Evolutionary conservation across 2,888 invertebrate genomes (phyloP), one percentile per base, ranked within the genome.

Genomic region (Rapana venosa): DNA sequence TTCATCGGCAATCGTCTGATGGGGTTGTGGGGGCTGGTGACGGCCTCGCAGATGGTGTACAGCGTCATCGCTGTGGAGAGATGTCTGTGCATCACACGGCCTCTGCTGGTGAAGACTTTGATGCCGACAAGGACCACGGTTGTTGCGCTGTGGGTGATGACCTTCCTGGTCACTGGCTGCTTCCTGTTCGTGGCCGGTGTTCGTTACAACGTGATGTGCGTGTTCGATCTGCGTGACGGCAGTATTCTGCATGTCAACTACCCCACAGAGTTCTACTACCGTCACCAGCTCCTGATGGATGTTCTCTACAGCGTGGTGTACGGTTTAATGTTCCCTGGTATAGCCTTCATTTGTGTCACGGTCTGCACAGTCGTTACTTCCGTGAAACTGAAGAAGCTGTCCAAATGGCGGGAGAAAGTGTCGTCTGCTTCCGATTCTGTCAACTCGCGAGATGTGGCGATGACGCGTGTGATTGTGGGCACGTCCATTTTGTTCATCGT

Each of bases 51-150:
- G 13, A 22, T 47, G 4, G 81, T 83, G 36, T 83, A 36, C n/a
- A 83, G 36, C 47, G 81, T 47, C 30, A 83, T 83, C 20, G 81
- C 81, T 22, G 22, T 47, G 13, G 81, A 83, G 26, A 83, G 81
- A 47, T 83, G 81, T 83, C 81, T 83, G 81, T 83, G 81, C 36
- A 30, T 83, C 36, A 83, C 36, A 36, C 81, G 81, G 30, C 81
- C 81, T 47, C 81, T 83, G 0, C 47, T 83, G 81, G 81, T 47
- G 81, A 83, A 83, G 26, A 47, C 26, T 83, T 47, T 83, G 0
- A 22, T 83, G 81, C 22, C 81, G 5, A 83, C 81, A 26, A 83
- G 22, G 81, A 83, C 81, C 20, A 81, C 47, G 1, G 81, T 47
- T 47, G 47, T 22, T 11, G 26, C 8, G 26, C 15, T 83, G n/a